Evolutionary conservation across 2,888 invertebrate species (phyloP), one percentile per base, ranked within the genome.

Genomic region (Kryphioiulus occultus): DNA sequence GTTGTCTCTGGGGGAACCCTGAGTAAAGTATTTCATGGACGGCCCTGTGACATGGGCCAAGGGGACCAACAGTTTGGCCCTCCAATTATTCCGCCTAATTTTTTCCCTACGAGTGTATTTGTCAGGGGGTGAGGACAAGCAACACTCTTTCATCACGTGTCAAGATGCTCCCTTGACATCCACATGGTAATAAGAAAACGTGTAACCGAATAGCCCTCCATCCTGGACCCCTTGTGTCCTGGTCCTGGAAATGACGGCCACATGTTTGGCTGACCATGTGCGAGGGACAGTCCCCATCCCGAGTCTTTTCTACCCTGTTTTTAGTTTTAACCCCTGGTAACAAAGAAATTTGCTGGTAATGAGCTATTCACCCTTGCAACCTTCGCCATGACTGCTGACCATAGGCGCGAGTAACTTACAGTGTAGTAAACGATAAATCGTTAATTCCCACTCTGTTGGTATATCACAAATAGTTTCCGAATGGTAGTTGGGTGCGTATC

Each of bases 141-240:
- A 22, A 68, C 68, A 26, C 68, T 68, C 68, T 68, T 68, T 68
- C 68, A 68, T 68, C 68, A 68, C 68, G 68, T 68, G 26, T 68
- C 68, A 68, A 68, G 68, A 68, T 68, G 68, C 68, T 68, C 68
- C 68, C 68, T n/a, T 68, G 68, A 68, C 68, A 68, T 68, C 68
- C 68, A 68, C 68, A 68, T 68, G 68, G 68, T 68, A 68, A 26
- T 68, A 68, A 68, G 68, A 68, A 68, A 68, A 59, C 59, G 68
- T 10, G 68, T 68, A 68, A 68, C 26, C 68, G 22, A 68, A 68
- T 68, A 22, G 10, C 68, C 5, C 22, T 68, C 68, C 68, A 26
- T 68, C 68, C 68, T 68, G 68, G 68, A 68, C 68, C 68, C 68
- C 68, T 68, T 26, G 10, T 26, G 68, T 68, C 68, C 68, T 26